A percentile compares a stretch with the other conserved stretches of the same genome.
These are phyloP conservation scores for Drosophila paulistorum DNA, from an alignment of 1,140 invertebrate genomes.

Conservation along the genomic window DNA sequence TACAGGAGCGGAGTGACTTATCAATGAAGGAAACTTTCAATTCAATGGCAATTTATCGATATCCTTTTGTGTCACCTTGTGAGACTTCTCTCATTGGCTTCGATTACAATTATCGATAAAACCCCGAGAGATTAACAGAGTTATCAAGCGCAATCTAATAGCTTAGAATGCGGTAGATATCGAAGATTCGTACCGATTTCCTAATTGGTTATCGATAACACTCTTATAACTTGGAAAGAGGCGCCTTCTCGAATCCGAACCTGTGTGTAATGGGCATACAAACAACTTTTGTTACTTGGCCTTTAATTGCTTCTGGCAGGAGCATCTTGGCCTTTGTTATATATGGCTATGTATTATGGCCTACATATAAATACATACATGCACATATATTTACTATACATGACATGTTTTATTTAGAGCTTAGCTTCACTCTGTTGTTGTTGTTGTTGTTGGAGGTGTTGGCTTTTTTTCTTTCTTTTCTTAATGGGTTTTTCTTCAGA, in stretches of 20 bases:
- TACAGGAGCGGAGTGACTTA: background rate
- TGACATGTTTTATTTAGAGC: constrained; percentile 18
- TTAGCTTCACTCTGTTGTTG: constrained; percentile 15
- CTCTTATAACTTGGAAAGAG: no score
- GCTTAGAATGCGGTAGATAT: no score
- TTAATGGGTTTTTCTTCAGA: constrained; percentile 44
- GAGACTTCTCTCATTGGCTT: no score
- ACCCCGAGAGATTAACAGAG: no score
- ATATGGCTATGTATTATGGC: background rate
- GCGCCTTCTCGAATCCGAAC: background rate
- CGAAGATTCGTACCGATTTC: no score
- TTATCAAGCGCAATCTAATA: no score
- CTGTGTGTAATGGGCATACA: background rate
- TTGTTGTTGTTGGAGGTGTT: constrained; percentile 9
- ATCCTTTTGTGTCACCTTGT: no score
- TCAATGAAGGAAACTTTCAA: no score
- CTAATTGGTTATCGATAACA: no score
- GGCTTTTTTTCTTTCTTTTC: constrained; percentile 25
- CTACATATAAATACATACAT: background rate
- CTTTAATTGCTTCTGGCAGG: background rate
- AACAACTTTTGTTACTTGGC: background rate
- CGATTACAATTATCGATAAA: no score
- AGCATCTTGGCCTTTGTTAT: constrained; percentile 1
- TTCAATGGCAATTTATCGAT: no score
- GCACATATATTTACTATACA: background rate